Evolutionary conservation across 1,140 invertebrate species (phyloP), one percentile per base, ranked within the genome.

Genomic region (Zaprionus vittiger): DNA sequence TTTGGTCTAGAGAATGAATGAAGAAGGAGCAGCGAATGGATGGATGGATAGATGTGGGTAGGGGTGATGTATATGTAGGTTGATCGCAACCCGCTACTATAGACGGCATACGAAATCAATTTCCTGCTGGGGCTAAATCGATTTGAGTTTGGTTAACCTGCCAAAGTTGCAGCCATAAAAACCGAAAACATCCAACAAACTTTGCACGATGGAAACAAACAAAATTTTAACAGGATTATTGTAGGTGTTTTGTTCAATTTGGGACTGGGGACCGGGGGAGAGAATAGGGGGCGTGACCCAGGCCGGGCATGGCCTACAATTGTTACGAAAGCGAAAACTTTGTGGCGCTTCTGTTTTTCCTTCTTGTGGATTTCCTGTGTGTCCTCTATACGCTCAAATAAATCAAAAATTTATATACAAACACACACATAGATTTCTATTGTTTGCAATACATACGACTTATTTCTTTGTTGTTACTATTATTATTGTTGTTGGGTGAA

Each of bases 71-170:
- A 2, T 57, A 60, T 22, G 20, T 47, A 49, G 38, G 59, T 67
- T 11, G 52, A 56, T 63, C 37, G 49, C 15, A 49, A 12, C 17
- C 17, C n/a, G 20, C 26, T 17, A 34, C 54, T 73, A 28, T 68
- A 66, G 68, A 67, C 64, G 78, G 69, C 81, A 81, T 90, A 90
- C 84, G 75, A 87, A 87, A 87, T 87, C 84, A 87, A 87, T 87
- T 87, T 87, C 85, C 71, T 76, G 69, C 47, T 55, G 77, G 77
- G 73, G 77, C 55, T 77, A 84, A 87, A 90, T 90, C 84, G 84
- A 87, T 87, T 87, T 87, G 74, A 90, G 84, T 87, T 87, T 90
- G 84, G 84, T 87, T 87, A 87, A 87, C 84, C 84, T 90, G 85
- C 78, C 79, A 87, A 90, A 90, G 78, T 69, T 73, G 74, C 80